Conservation (phyloP, 2,797 vertebrate species). For the Phataginus tetradactyla region DNA sequence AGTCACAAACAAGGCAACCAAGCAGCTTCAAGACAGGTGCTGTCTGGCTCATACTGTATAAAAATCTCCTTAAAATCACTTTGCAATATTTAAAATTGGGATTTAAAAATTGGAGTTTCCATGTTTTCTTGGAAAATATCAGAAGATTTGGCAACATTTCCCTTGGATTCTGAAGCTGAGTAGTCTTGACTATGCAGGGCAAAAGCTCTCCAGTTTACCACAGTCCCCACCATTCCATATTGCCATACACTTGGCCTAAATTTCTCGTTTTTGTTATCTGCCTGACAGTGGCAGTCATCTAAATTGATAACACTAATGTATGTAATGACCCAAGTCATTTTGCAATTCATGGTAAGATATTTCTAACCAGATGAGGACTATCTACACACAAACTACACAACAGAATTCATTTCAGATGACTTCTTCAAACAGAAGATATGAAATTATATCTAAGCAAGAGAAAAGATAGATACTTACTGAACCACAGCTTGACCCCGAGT, state of each 20-base stretch:
- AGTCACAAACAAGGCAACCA: background rate
- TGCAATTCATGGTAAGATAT: background rate
- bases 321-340: background rate
- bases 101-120: background rate
- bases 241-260: background rate
- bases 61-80: constrained; percentile 21
- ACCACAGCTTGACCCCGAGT: constrained; percentile 97
- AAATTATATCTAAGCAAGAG: background rate
- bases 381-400: background rate
- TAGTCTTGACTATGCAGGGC: background rate
- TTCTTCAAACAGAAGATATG: background rate
- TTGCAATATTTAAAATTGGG: background rate
- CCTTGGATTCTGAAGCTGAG: background rate
- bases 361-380: background rate
- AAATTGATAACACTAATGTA: background rate
- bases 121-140: background rate
- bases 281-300: background rate
- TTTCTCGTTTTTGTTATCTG: background rate
- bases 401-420: background rate
- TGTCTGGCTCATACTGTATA: background rate
- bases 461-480: constrained; percentile 90
- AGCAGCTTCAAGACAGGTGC: background rate
- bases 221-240: background rate
- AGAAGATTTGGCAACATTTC: background rate
- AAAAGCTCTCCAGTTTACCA: background rate